phyloP scores from a whole-genome alignment of 35 echinoderm and acorn worm genomes.

The Heliocidaris erythrogramma region DNA sequence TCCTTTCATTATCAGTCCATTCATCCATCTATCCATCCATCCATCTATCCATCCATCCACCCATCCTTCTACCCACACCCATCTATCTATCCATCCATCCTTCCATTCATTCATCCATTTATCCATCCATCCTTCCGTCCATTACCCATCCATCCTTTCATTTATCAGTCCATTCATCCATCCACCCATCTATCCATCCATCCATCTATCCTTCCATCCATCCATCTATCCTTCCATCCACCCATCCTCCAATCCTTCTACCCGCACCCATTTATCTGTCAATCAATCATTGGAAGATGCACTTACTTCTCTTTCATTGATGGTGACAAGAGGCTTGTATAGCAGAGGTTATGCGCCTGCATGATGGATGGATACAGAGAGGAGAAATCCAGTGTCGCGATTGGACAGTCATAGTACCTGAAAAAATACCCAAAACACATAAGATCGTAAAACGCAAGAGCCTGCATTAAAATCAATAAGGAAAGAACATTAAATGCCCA shows the following conservation, averaged over 20 bases:
- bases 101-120: no score
- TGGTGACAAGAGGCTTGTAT: constrained; percentile 78
- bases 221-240: neutral
- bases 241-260: neutral
- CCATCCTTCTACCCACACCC: no score
- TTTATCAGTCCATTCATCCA: no score
- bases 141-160: no score
- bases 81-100: no score
- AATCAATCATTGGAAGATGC: neutral
- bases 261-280: neutral
- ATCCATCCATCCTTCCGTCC: no score
- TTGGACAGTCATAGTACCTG: constrained; percentile 92
- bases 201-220: no score
- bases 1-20: no score
- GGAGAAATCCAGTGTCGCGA: constrained; percentile 97
- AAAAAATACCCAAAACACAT: neutral
- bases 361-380: constrained; percentile 97
- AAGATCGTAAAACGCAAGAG: neutral
- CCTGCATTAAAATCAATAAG: neutral
- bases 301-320: constrained; percentile 79
- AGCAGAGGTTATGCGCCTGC: constrained; percentile 92
- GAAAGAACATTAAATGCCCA: no score
- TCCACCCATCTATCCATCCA: no score
- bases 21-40: no score
- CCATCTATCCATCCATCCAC: no score